Evolutionary conservation across 2,113 vertebrate genomes (phyloP).

Genomic region (Labeo rohita): DNA sequence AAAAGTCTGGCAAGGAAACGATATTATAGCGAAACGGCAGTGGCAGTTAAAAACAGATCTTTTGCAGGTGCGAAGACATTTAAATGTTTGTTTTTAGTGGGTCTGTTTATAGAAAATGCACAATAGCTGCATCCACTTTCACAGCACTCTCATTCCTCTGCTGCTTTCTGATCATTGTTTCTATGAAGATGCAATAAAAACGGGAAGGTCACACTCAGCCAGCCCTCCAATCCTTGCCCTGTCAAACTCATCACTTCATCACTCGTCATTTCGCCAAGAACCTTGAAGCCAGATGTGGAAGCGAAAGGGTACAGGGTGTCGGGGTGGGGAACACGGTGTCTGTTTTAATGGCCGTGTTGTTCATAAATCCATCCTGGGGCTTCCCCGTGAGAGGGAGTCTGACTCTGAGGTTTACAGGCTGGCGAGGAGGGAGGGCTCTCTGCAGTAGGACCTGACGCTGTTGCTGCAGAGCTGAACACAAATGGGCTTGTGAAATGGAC

Average conservation of each 20-base stretch:
- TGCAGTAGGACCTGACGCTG: slow-evolving; percentile 39
- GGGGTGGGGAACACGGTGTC: slow-evolving; percentile 25
- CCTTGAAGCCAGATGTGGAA: slow-evolving; percentile 16
- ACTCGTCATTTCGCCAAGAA: slow-evolving; percentile 36
- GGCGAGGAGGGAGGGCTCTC: slow-evolving; percentile 34
- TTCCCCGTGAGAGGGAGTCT: slow-evolving; percentile 21
- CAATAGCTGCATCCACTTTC: not conserved
- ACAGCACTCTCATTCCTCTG: slow-evolving; percentile 8
- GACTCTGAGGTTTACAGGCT: slow-evolving; percentile 43
- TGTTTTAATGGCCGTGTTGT: slow-evolving; percentile 46
- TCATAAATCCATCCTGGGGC: slow-evolving; percentile 50
- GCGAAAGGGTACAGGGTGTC: slow-evolving; percentile 1
- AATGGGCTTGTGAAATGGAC: slow-evolving; percentile 38
- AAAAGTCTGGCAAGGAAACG: not conserved
- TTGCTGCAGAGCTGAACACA: slow-evolving; percentile 39
- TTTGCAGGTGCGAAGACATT: not conserved
- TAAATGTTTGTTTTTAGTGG: not conserved
- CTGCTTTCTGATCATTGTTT: slow-evolving; percentile 47
- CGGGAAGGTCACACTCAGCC: slow-evolving; percentile 41
- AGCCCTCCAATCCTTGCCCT: slow-evolving; percentile 18
- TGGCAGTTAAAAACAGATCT: not conserved
- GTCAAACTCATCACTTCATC: slow-evolving; percentile 52
- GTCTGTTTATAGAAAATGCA: not conserved
- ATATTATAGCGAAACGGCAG: not conserved
- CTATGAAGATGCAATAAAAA: slow-evolving; percentile 53